Base-by-base conservation (phyloP, 2,888 invertebrate genomes). In the Pardosa pseudoannulata region DNA sequence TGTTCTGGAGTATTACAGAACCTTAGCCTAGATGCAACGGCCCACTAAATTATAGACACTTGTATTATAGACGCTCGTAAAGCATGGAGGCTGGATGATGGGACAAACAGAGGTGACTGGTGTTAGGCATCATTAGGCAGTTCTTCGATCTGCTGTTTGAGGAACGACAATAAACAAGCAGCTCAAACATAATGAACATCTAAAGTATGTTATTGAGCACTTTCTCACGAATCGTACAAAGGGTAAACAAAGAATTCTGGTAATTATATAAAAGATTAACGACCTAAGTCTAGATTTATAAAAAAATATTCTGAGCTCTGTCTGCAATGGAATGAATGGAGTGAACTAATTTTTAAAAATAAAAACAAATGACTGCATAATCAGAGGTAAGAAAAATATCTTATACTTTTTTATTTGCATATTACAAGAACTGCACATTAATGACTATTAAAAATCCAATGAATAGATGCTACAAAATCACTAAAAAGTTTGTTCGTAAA, bases 31-130 rank as follows among this genome's bases (percentile, higher is more conserved):
- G 13, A 32, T 31, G 29, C 39, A 70, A 75, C 85, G 79, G 79
- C 85, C 85, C 70, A 70, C 79, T 79, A 86, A 86, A 86, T 86
- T 86, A 86, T 62, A 78, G 78, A 79, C 65, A 67, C 29, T 39
- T 56, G 76, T 23, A 76, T 62, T 64, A 56, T 75, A 46, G n/a
- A n/a, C n/a, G 64, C 39, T 65, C 41, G 46, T 31, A 39, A 56
- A 27, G 68, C 23, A 56, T 32, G 46, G 76, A 29, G 39, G 68
- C 39, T 76, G 72, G 67, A 72, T 64, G 82, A 83, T 72, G 39
- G 76, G 73, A 73, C 73, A 81, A 64, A 41, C 32, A 85, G 64
- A 67, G 68, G 73, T 78, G 83, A 78, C 78, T 56, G 39, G 56
- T 68, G 50, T 85, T 67, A 29, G 56, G 27, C 65, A 68, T 85